Base-by-base conservation (phyloP, 2,797 vertebrate genomes). In the Eutrigla gurnardus region DNA sequence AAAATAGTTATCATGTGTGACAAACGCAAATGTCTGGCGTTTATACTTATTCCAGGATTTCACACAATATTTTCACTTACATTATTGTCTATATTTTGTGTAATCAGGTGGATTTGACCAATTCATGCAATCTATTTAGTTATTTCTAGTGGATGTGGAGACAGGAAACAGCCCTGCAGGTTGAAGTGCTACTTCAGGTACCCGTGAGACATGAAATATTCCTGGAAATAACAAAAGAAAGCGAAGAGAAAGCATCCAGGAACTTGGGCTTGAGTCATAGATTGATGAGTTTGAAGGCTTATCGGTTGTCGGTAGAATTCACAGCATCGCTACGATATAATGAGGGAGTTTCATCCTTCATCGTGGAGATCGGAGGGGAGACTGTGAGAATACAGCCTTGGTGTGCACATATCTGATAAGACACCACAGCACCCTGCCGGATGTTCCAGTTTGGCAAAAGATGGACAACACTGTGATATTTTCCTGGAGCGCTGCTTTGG, bases 381-480 rank as follows among this genome's bases (percentile, higher is more conserved):
- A 45, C 32, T 33, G 35, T 14, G 45, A 4, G 40, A 18, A 18
- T 59, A 59, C 36, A 59, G 10, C 15, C 0, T 57, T 17, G 2
- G 35, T 55, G 58, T 60, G 7, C 40, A 64, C 46, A 46, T 53
- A 65, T 75, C 57, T 74, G 43, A 80, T 37, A 13, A 18, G 13
- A 55, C 47, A 14, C 32, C 40, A n/a, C 37, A 52, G 40, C 39
- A 25, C 6, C 14, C 42, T 36, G 25, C 52, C 4, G 46, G 47
- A 72, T 65, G 40, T 66, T 57, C 42, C 18, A 5, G 58, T 55
- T 46, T 8, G 50, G 43, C 47, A 67, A 40, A 50, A 61, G 45
- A 25, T 25, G 25, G 25, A 25, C 42, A 63, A 36, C 15, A 6
- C 42, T 49, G 49, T 6, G 4, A 59, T 53, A 36, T 65, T 25